These are phyloP conservation scores for Liolophura sinensis DNA, from an alignment of 1,140 invertebrate species.

Conservation along the genomic window DNA sequence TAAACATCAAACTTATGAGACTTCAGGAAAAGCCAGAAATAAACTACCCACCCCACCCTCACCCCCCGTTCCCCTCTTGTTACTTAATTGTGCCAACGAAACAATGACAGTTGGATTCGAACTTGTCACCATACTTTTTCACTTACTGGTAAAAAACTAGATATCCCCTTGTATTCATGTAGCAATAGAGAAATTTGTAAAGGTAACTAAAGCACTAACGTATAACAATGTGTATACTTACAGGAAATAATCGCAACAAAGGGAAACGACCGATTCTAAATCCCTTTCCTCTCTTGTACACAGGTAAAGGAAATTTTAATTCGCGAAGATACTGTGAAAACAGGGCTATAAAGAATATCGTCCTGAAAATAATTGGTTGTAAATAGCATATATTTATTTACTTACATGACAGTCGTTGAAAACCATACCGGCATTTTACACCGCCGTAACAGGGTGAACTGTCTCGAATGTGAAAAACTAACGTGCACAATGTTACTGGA, in stretches of 20 bases:
- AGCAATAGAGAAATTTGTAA: background rate
- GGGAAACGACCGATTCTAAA: slow-evolving; percentile 63
- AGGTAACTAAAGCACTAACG: slow-evolving; percentile 2
- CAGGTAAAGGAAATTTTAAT: slow-evolving; percentile 69
- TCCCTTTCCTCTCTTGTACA: slow-evolving; percentile 66
- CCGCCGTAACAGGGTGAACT: no score
- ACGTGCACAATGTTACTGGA: no score
- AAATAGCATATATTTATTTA: no score
- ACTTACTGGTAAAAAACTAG: background rate
- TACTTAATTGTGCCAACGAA: no score
- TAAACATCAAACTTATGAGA: no score
- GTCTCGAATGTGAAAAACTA: no score
- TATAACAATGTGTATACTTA: slow-evolving; percentile 55
- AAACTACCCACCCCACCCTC: no score
- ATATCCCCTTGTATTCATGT: background rate
- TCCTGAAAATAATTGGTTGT: slow-evolving; percentile 69
- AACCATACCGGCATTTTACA: no score
- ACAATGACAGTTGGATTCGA: no score
- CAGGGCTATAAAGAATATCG: slow-evolving; percentile 75
- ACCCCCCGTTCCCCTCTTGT: no score
- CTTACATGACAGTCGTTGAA: no score
- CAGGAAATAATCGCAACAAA: slow-evolving; percentile 79
- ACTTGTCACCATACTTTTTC: background rate
- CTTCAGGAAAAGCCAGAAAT: no score
- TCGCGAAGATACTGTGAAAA: slow-evolving; percentile 80